Conservation (phyloP, 2,113 vertebrate species). For the Mystacornis crossleyi region DNA sequence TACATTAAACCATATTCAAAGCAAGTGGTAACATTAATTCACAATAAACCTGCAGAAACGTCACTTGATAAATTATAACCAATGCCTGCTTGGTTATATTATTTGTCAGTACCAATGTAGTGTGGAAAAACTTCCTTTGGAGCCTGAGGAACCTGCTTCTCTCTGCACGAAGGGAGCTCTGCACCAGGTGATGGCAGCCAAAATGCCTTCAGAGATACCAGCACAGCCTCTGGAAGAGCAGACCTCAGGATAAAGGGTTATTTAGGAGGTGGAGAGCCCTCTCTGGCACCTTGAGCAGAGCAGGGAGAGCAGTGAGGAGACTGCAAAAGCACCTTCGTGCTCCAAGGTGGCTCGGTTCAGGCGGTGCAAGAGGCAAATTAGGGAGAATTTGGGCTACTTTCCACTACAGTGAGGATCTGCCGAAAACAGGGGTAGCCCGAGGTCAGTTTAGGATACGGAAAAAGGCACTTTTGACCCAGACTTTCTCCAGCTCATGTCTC, state of each 20-base stretch:
- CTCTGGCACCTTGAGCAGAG: background rate
- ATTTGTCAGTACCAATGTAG: no score
- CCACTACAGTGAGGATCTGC: background rate
- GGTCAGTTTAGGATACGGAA: background rate
- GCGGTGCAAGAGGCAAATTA: background rate
- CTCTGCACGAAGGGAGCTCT: background rate
- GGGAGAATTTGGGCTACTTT: background rate
- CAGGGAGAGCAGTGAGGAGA: background rate
- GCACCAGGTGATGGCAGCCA: background rate
- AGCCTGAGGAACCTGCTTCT: background rate
- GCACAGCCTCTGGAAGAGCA: background rate
- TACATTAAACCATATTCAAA: background rate
- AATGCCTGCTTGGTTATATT: accelerated
- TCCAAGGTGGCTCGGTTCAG: background rate
- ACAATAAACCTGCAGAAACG: background rate
- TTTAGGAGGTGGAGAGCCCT: background rate
- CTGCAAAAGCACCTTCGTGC: accelerated
- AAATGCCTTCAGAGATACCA: background rate
- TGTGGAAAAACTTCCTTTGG: background rate
- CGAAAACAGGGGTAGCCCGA: accelerated
- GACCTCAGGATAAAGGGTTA: background rate
- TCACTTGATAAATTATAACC: background rate
- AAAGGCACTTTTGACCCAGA: background rate
- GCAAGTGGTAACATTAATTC: background rate
- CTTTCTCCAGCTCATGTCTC: background rate